Evolutionary conservation across 2,888 invertebrate genomes (phyloP), one percentile per base, ranked within the genome.

Genomic region (Ennomos erosarius): DNA sequence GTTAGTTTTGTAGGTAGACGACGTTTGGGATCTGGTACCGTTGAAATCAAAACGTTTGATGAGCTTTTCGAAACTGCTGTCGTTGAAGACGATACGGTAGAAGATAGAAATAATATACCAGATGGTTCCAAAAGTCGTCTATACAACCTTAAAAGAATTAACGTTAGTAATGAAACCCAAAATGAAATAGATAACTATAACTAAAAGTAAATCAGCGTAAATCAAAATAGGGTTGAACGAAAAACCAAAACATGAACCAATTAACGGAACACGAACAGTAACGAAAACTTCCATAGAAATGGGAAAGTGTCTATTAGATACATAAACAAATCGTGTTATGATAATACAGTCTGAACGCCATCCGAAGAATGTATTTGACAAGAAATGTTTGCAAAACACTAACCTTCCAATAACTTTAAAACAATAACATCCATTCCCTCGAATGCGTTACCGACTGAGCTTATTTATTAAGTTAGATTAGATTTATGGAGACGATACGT

Each of bases 301-400:
- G 74, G 79, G 86, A 87, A 86, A 87, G 83, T 81, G 81, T 75
- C 87, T 83, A 84, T 87, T 88, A 87, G 85, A 88, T 82, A 85
- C 81, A 80, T 81, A 88, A 90, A 90, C 90, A 90, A 85, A 85
- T 90, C 84, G 84, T 91, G 89, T 91, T 92, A 88, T 92, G 82
- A 89, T 90, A 90, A 89, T 85, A 88, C 71, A 83, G 78, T 75
- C 73, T 74, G 82, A 84, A 88, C 85, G 84, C 86, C 85, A 90
- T 90, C 90, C 89, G 84, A 90, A 88, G 91, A 90, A 90, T 88
- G 76, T 78, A 78, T 84, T 76, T 75, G 76, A 72, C 86, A 82
- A 87, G 84, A 86, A 85, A 81, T 90, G 90, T 92, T 92, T 91
- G 81, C 81, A 87, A 90, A 92, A 91, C 88, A 90, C 74, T 76